A percentile compares a stretch with the other conserved stretches of the same genome.
Conservation (phyloP, 2,888 invertebrate species). For the Acholoe squamosa region DNA sequence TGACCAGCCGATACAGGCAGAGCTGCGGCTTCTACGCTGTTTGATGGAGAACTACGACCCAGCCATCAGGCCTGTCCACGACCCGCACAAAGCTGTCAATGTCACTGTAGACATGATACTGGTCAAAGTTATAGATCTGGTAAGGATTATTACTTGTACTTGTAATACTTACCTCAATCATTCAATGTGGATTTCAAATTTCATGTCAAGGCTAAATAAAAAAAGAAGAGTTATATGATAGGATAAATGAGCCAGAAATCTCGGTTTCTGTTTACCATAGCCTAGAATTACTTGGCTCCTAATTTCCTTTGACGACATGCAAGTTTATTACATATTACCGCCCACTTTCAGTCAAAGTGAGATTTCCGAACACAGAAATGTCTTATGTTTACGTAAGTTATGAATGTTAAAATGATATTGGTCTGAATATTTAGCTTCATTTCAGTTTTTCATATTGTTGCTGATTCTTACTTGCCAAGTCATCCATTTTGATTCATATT, state of each 20-base stretch:
- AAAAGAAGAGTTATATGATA: not conserved
- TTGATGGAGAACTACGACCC: slow-evolving; percentile 65
- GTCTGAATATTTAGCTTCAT: too few relatives aligned
- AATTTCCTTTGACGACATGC: not conserved
- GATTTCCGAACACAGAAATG: too few relatives aligned
- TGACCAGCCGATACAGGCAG: not conserved
- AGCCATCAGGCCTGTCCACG: slow-evolving; percentile 61
- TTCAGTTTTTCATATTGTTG: too few relatives aligned
- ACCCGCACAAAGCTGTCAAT: slow-evolving; percentile 6
- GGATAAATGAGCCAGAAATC: too few relatives aligned
- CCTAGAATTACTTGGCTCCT: not conserved
- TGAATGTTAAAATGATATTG: too few relatives aligned
- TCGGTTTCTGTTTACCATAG: not conserved
- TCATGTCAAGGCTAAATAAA: not conserved
- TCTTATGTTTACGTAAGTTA: too few relatives aligned
- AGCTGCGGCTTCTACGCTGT: slow-evolving; percentile 60
- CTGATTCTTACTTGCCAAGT: too few relatives aligned
- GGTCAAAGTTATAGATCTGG: slow-evolving; percentile 59
- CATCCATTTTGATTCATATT: too few relatives aligned
- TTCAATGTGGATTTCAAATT: not conserved
- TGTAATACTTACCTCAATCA: not conserved
- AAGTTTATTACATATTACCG: not conserved
- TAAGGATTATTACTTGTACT: slow-evolving; percentile 20
- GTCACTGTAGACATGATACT: slow-evolving; percentile 53
- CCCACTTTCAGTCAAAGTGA: too few relatives aligned